phyloP scores from a whole-genome alignment of 2,113 vertebrate genomes.

The Ochotona curzoniae region DNA sequence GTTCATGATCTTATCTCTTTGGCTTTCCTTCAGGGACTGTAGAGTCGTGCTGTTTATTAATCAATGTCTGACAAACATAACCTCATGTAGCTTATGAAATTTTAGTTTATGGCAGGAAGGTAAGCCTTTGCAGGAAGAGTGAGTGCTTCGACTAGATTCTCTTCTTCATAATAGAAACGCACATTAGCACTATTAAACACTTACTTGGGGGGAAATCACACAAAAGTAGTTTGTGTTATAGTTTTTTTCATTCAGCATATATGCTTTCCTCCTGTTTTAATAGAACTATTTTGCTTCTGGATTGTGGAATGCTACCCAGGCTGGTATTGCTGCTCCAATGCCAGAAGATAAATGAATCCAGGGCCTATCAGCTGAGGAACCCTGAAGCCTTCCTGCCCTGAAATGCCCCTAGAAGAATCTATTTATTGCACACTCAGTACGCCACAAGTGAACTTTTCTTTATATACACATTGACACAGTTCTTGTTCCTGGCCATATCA shows the following conservation, averaged over 20 bases:
- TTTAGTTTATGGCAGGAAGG: not conserved
- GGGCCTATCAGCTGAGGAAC: fast-evolving
- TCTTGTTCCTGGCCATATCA: not conserved
- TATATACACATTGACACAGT: not conserved
- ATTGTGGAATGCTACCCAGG: not conserved
- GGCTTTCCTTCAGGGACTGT: not conserved
- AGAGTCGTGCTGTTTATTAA: not conserved
- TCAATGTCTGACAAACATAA: not conserved
- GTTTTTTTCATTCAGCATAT: conserved; percentile 39
- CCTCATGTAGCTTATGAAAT: not conserved
- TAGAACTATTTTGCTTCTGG: not conserved
- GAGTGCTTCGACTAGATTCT: not conserved
- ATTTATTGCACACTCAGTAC: not conserved
- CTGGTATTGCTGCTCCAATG: not conserved
- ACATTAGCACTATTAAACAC: not conserved
- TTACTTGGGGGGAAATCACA: not conserved
- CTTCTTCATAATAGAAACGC: not conserved
- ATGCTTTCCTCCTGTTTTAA: not conserved
- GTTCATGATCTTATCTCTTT: not conserved
- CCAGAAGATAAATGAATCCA: fast-evolving
- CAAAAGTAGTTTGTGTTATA: not conserved
- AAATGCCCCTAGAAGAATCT: not conserved
- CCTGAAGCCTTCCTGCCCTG: conserved; percentile 19
- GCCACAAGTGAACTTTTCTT: not conserved
- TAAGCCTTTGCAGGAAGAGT: not conserved